These are phyloP conservation scores for Plutella xylostella DNA, from an alignment of 2,888 invertebrate species.

Conservation along the genomic window DNA sequence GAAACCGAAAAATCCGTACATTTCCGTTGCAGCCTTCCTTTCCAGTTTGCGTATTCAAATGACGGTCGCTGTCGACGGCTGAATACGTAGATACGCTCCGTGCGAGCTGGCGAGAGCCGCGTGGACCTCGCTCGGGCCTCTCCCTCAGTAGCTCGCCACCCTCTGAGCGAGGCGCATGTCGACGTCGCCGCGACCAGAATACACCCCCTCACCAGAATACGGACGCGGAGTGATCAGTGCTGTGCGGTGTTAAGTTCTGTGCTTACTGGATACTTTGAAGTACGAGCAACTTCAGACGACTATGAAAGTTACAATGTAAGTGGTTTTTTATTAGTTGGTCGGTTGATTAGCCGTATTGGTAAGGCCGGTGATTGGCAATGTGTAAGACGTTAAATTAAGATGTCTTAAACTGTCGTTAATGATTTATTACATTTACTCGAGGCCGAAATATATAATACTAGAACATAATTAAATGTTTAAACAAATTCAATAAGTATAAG, in stretches of 20 bases:
- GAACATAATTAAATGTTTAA: no score
- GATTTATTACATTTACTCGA: no score
- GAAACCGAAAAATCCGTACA: background rate
- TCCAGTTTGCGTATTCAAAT: constrained; percentile 8
- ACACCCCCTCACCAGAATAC: background rate
- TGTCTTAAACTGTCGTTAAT: no score
- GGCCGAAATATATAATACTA: no score
- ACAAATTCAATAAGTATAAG: no score
- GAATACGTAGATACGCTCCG: no score
- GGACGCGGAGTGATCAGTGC: background rate
- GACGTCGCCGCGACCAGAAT: background rate
- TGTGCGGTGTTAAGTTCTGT: background rate
- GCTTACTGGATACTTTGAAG: background rate
- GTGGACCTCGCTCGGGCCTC: background rate
- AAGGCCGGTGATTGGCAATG: no score
- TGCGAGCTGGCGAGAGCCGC: background rate
- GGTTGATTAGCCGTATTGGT: no score
- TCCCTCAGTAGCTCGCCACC: background rate
- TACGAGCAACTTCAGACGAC: background rate
- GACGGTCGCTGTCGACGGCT: constrained; percentile 5
- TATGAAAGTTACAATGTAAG: background rate
- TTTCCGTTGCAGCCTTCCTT: constrained; percentile 3
- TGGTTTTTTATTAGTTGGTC: no score
- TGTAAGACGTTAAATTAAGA: no score
- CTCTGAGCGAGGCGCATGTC: no score